Percentiles rank a stretch among this genome's conserved stretches.
Evolutionary conservation across 2,888 invertebrate species (phyloP).

Genomic region (Arctia plantaginis): DNA sequence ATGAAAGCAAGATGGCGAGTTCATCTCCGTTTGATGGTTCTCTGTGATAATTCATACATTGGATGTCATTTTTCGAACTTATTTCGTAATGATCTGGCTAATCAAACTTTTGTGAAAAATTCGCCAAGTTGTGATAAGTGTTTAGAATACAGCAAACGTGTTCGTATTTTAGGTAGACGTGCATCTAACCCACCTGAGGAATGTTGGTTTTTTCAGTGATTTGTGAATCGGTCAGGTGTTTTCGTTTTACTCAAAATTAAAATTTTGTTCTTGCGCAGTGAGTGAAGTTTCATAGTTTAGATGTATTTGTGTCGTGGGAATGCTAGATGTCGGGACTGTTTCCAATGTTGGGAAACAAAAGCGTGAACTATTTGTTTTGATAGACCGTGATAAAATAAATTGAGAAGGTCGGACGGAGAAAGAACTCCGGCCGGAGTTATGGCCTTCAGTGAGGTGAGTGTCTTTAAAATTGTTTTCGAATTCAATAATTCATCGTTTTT

Average conservation of each 20-base stretch:
- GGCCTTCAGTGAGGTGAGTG: constrained; percentile 93
- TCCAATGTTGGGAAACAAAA: constrained; percentile 86
- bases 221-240: constrained; percentile 88
- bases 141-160: constrained; percentile 61
- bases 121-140: constrained; percentile 67
- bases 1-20: constrained; percentile 86
- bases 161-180: constrained; percentile 66
- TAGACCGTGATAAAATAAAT: constrained; percentile 79
- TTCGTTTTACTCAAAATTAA: constrained; percentile 83
- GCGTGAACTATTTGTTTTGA: constrained; percentile 86
- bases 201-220: constrained; percentile 88
- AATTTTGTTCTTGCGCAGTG: constrained; percentile 86
- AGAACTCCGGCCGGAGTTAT: constrained; percentile 88
- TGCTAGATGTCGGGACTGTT: constrained; percentile 85
- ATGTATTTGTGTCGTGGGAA: constrained; percentile 85
- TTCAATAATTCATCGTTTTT: constrained; percentile 39
- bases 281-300: constrained; percentile 82
- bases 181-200: constrained; percentile 88
- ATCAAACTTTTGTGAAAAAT: constrained; percentile 64
- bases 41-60: constrained; percentile 78
- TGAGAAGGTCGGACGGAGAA: constrained; percentile 85
- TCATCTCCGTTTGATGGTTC: constrained; percentile 84
- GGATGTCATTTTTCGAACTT: constrained; percentile 77
- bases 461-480: constrained; percentile 48
- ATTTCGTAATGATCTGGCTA: constrained; percentile 70